Conservation (phyloP, 1,140 invertebrate genomes). For the Drosophila baimaii region DNA sequence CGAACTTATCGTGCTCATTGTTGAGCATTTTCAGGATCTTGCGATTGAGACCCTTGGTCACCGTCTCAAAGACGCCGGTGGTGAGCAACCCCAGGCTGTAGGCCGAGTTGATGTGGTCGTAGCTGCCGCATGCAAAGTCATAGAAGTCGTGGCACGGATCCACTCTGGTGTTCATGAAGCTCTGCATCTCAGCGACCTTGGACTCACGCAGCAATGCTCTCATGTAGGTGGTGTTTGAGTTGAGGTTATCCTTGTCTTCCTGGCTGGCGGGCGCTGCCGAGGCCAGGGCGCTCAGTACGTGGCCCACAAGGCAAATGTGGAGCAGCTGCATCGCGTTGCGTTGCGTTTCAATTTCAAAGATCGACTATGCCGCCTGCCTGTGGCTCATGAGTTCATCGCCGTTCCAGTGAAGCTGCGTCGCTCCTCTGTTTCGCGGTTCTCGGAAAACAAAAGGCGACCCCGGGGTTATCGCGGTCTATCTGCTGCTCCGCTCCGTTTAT, state of each 20-base stretch:
- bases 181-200: constrained; percentile 64
- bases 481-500: not conserved
- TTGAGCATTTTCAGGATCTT: constrained; percentile 51
- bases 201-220: constrained; percentile 28
- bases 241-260: not conserved
- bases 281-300: not conserved
- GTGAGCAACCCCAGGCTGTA: constrained; percentile 16
- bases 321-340: constrained; percentile 22
- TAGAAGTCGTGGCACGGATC: constrained; percentile 88
- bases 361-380: constrained; percentile 8
- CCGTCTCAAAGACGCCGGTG: constrained; percentile 65
- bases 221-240: not conserved
- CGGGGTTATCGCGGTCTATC: constrained; percentile 32
- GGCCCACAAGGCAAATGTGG: not conserved
- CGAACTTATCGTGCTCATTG: not conserved
- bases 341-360: constrained; percentile 2
- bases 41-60: constrained; percentile 53
- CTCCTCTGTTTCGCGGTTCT: constrained; percentile 1
- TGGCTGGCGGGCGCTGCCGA: constrained; percentile 10
- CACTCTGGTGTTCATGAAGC: constrained; percentile 84
- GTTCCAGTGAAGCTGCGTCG: not conserved
- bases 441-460: constrained; percentile 25
- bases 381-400: constrained; percentile 8
- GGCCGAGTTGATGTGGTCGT: constrained; percentile 84
- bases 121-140: constrained; percentile 88